Evolutionary conservation across 2,888 invertebrate genomes (phyloP), one percentile per base, ranked within the genome.

Genomic region (Muscina levida): DNA sequence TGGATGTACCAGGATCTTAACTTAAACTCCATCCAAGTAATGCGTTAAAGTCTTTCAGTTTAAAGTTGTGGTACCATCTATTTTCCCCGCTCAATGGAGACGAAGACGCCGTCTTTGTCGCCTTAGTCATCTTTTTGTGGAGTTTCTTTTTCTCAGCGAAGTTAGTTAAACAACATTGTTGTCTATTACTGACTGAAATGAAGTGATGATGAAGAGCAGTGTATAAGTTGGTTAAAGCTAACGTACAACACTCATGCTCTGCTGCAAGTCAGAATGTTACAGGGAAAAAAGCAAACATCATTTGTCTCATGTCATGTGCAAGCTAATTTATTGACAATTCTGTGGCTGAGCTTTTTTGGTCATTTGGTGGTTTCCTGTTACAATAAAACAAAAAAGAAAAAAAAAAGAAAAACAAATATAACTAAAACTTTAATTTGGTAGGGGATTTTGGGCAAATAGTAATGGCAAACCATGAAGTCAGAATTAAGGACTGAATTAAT

Each of bases 1-100:
- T 81, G 81, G 81, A 77, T 81, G 81, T 75, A 77, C 74, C 77
- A 81, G 81, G 81, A 81, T 81, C 77, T 81, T 77, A 77, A 75
- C 81, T 81, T 48, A 70, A 42, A 81, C 77, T 73, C 71, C 81
- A 72, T 70, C 70, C 81, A 22, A 75, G 72, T 77, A 81, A 77
- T 81, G 81, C 81, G 81, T 81, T 81, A 81, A 81, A 81, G 74
- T 77, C 77, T 68, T 81, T 68, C 53, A 74, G 46, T 68, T n/a
- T 68, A 71, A 70, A 81, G 66, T 31, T 56, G 68, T 24, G 17
- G 62, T 17, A 39, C 62, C 17, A 24, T 44, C 65, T 62, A 5
- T 59, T 22, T 53, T 31, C 8, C 31, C 31, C 8, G 8, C 31
- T 31, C 31, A n/a, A n/a, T n/a, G n/a, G n/a, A n/a, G n/a, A n/a